Evolutionary conservation across 2,888 invertebrate genomes (phyloP), one percentile per base, ranked within the genome.

Genomic region (Cheilosia impressa): DNA sequence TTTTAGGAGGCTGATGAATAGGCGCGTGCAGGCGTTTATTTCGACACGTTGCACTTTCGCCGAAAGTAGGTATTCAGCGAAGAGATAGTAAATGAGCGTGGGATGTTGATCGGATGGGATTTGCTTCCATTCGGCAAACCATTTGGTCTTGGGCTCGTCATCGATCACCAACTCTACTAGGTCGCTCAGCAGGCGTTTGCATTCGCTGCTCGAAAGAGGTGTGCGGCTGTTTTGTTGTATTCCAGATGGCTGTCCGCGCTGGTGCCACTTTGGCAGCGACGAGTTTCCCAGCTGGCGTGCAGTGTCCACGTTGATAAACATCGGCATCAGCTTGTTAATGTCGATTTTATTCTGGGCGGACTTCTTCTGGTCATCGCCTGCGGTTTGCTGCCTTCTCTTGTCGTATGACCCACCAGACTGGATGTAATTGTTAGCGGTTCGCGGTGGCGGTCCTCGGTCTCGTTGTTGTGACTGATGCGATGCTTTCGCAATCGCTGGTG

Each of bases 301-400:
- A 6, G 87, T 82, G 7, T 89, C 88, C 34, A 87, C 89, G 57
- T 88, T 88, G 31, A 87, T 89, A 7, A 65, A 69, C 50, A 88
- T 89, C 13, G 91, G 91, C 43, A 89, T 90, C 57, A 92, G 66
- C 75, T 92, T 92, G 41, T 88, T 91, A 2, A 88, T 57, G 77
- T 92, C 91, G 7, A 92, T 90, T 77, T 89, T 89, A 0, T 52
- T 22, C 1, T 89, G 80, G 0, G 88, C 69, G 34, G 89, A 88
- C 24, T 88, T 89, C 17, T 90, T 89, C 19, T 89, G 89, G 4
- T 65, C 58, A 22, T 24, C 87, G 24, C 34, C 85, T 9, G 31
- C 9, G 60, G 63, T 41, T 47, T 69, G 72, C 4, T 69, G 72
- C 4, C 73, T 34, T 19, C 68, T 41, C n/a, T 65, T 77, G 2